phyloP scores from a whole-genome alignment of 2,113 vertebrate genomes.

The Osmerus eperlanus region DNA sequence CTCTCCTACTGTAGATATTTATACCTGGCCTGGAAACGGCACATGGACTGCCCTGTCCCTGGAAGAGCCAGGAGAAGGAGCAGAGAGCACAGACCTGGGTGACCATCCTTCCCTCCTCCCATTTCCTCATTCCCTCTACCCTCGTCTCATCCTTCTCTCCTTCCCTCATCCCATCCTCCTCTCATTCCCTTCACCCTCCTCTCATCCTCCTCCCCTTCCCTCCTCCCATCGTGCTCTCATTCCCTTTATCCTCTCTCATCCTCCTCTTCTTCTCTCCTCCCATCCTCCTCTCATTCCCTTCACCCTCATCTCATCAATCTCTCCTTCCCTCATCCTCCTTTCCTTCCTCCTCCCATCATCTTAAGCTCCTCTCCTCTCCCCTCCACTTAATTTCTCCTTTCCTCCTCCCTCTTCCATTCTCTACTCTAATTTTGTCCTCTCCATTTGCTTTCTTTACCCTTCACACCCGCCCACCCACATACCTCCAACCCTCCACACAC shows the following conservation, averaged over 20 bases:
- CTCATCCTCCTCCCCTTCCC: conserved; percentile 1
- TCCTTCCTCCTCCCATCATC: not conserved
- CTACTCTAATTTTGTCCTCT: not conserved
- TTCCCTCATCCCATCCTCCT: not conserved
- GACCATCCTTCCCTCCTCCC: not conserved
- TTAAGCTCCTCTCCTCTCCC: not conserved
- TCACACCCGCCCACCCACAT: not conserved
- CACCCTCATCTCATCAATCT: conserved; percentile 4
- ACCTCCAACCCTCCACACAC: not conserved
- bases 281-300: conserved; percentile 3
- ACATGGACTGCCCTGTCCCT: conserved; percentile 29
- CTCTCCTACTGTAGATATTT: conserved; percentile 47
- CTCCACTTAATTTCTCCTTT: not conserved
- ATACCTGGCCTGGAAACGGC: conserved; percentile 49
- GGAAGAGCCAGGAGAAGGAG: conserved; percentile 23
- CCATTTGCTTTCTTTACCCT: not conserved
- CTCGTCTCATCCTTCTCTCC: not conserved
- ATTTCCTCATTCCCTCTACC: not conserved
- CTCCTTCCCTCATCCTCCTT: not conserved
- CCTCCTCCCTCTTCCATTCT: not conserved
- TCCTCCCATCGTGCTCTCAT: not conserved
- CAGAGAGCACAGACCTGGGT: not conserved
- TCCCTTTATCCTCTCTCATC: conserved; percentile 13
- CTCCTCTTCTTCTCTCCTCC: conserved; percentile 8
- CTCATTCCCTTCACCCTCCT: not conserved